These are phyloP conservation scores for Sander lucioperca DNA, from an alignment of 2,113 vertebrate genomes.

Conservation along the genomic window DNA sequence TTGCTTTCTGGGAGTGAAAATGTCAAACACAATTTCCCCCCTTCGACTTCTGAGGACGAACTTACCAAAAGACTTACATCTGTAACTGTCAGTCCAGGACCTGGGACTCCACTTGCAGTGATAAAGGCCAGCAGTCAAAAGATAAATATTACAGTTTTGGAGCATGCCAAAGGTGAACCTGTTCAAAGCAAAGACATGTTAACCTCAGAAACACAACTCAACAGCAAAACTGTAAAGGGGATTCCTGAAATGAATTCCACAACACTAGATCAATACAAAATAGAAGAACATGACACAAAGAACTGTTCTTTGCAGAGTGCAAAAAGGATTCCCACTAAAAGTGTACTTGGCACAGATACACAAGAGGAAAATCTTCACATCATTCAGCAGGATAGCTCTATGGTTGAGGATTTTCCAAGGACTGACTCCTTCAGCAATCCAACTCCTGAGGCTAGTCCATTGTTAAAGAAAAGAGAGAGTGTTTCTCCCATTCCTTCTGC, in stretches of 20 bases:
- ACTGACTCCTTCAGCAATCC: conserved; percentile 11
- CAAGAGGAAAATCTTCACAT: neutral
- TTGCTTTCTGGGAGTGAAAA: neutral
- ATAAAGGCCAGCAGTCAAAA: conserved; percentile 14
- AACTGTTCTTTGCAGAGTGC: neutral
- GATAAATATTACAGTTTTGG: neutral
- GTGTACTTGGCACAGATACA: neutral
- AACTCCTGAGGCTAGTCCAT: conserved; percentile 66
- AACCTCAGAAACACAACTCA: conserved; percentile 36
- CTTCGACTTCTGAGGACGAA: conserved; percentile 8
- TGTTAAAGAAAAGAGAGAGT: conserved; percentile 71
- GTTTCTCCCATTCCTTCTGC: conserved; percentile 87
- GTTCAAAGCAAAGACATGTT: conserved; percentile 11
- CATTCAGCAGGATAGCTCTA: conserved; percentile 29
- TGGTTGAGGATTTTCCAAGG: conserved; percentile 20
- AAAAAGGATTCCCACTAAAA: neutral
- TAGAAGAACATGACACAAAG: conserved; percentile 16
- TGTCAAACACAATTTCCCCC: neutral
- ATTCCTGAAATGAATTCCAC: neutral
- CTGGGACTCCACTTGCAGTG: conserved; percentile 12
- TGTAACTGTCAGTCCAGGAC: conserved; percentile 6
- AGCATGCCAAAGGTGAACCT: conserved; percentile 23
- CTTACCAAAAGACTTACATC: conserved; percentile 2
- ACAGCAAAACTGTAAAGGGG: conserved; percentile 4
- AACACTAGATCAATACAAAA: conserved; percentile 18